Evolutionary conservation across 2,113 vertebrate genomes (phyloP).

Genomic region (Anoura caudifer): DNA sequence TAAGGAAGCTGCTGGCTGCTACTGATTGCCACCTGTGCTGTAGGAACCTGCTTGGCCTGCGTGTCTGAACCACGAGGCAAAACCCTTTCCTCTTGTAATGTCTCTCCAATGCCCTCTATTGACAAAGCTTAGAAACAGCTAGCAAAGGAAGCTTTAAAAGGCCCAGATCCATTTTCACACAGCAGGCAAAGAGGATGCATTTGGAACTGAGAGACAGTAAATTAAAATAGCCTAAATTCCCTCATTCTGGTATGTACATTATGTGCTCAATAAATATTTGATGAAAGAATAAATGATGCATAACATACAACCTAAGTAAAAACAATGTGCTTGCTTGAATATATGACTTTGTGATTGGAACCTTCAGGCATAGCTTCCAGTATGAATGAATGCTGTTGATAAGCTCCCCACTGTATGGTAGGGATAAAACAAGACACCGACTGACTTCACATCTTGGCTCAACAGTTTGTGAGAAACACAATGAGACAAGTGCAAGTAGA

Average conservation of each 20-base stretch:
- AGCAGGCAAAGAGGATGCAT: slow-evolving; percentile 29
- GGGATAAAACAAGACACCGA: neutral
- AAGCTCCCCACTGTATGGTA: neutral
- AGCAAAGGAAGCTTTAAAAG: slow-evolving; percentile 24
- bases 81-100: neutral
- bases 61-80: neutral
- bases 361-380: neutral
- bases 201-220: neutral
- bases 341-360: neutral
- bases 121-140: neutral
- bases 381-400: neutral
- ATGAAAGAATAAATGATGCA: neutral
- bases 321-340: neutral
- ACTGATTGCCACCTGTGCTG: neutral
- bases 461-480: neutral
- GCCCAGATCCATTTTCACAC: slow-evolving; percentile 48
- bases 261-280: neutral
- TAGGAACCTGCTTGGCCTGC: neutral
- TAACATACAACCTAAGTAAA: neutral
- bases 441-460: neutral
- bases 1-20: neutral
- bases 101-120: neutral
- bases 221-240: neutral
- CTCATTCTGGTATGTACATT: neutral
- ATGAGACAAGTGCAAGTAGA: neutral